Base-by-base conservation (phyloP, 2,113 vertebrate species). In the Proterorhinus semilunaris region DNA sequence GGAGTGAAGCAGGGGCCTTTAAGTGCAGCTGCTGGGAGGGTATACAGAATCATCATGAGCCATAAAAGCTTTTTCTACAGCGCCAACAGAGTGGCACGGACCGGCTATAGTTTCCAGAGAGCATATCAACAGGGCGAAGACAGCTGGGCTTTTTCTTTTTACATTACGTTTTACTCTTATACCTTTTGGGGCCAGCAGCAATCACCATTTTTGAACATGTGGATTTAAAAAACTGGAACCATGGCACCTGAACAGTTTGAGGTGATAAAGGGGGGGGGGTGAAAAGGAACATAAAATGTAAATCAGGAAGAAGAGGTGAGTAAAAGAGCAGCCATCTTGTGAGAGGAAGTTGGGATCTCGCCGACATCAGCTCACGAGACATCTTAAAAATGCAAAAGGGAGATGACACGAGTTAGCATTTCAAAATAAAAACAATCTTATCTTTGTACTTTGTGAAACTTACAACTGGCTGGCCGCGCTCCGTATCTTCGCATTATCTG, bases 401-500 rank as follows among this genome's bases (percentile, higher is more conserved):
- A 8, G 48, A 58, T 8, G 57, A 42, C 57, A 58, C 70, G n/a
- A 76, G 12, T 61, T 6, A 61, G 5, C 46, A 10, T 11, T 58
- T 17, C 27, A 65, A n/a, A 44, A 47, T 63, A 17, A 48, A 48
- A 59, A 44, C 7, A 13, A 8, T 15, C 10, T 61, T 8, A 57
- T 61, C 58, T 45, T 44, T 61, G 42, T 7, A 61, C 58, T 64
- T 63, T 10, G 5, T 5, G 10, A 65, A 72, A 93, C 95, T 92
- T 83, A 96, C 95, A 96, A 91, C 95, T 96, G 74, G 95, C 94
- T 81, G 95, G 94, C 83, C 95, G 92, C 82, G 95, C 93, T 36
- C 95, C 95, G 65, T 95, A 96, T 92, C 95, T 93, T 92, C 95
- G 93, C 95, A 96, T 96, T 80, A 96, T 96, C 92, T 96, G 95